Evolutionary conservation across 2,888 invertebrate species (phyloP).

Genomic region (Cephus sareptanus): DNA sequence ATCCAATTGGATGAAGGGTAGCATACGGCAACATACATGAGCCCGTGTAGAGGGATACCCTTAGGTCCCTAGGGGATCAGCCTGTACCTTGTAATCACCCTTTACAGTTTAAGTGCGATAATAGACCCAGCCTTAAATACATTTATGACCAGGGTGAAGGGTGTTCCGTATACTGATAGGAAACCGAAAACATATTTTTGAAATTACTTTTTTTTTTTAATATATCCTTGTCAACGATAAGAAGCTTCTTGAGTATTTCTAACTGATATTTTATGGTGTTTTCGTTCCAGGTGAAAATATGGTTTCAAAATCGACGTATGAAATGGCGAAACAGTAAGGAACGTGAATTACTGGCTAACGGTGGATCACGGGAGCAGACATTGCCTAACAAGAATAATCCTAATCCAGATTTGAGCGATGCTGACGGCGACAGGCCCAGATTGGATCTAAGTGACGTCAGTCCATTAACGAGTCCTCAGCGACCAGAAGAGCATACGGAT

Average conservation of each 20-base stretch:
- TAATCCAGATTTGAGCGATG: slow-evolving; percentile 93
- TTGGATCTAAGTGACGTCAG: slow-evolving; percentile 69
- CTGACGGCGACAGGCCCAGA: slow-evolving; percentile 82
- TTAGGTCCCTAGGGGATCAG: background rate
- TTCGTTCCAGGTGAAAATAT: slow-evolving; percentile 79
- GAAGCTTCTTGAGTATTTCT: background rate
- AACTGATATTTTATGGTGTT: slow-evolving; percentile 6
- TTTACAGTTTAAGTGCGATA: slow-evolving; percentile 16
- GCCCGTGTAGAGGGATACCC: background rate
- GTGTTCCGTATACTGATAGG: background rate
- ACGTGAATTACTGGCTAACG: slow-evolving; percentile 90
- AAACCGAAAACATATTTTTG: background rate
- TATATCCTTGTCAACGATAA: background rate
- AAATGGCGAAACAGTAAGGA: slow-evolving; percentile 99
- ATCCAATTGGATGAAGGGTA: slow-evolving; percentile 44
- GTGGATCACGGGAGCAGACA: slow-evolving; percentile 94
- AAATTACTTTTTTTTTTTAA: background rate
- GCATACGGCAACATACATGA: slow-evolving; percentile 21
- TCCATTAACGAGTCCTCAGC: slow-evolving; percentile 58
- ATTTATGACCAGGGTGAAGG: background rate
- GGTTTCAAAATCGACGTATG: slow-evolving; percentile 99
- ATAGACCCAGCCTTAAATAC: background rate
- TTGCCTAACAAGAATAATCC: slow-evolving; percentile 97
- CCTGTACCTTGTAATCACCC: slow-evolving; percentile 25
- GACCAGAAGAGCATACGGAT: slow-evolving; percentile 65